Percentiles rank a stretch among this genome's conserved stretches.
These are phyloP conservation scores for Abrostola triplasia DNA, from an alignment of 2,888 invertebrate genomes.

Conservation along the genomic window DNA sequence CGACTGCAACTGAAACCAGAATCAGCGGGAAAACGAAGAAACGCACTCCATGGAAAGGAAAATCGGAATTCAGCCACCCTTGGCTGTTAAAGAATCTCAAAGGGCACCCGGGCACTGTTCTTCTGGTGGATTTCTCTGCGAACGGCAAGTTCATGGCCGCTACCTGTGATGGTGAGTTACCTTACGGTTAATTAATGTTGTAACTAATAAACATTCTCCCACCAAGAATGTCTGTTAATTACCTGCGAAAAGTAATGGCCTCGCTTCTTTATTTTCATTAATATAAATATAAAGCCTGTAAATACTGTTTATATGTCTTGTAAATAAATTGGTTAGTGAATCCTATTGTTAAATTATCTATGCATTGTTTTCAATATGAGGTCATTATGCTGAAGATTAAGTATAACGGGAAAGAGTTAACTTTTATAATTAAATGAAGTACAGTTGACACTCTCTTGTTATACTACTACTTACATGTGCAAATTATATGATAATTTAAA, in stretches of 20 bases:
- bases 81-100: constrained; percentile 94
- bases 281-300: constrained; percentile 22
- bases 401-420: constrained; percentile 43
- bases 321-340: constrained; percentile 3
- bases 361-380: constrained; percentile 40
- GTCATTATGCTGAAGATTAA: constrained; percentile 40
- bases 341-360: constrained; percentile 7
- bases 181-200: constrained; percentile 13
- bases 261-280: constrained; percentile 26
- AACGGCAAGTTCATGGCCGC: constrained; percentile 96
- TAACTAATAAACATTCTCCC: constrained; percentile 37
- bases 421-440: constrained; percentile 7
- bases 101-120: constrained; percentile 93
- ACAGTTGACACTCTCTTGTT: constrained; percentile 36
- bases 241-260: constrained; percentile 27
- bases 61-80: constrained; percentile 90
- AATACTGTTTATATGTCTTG: constrained; percentile 21
- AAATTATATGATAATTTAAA: constrained; percentile 17
- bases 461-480: constrained; percentile 22
- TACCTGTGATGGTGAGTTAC: constrained; percentile 93
- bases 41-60: constrained; percentile 81
- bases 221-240: constrained; percentile 29
- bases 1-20: constrained; percentile 68
- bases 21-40: constrained; percentile 86
- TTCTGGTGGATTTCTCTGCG: constrained; percentile 93